These are phyloP conservation scores for Myotis vivesi DNA, from an alignment of 2,797 vertebrate genomes.

Conservation along the genomic window DNA sequence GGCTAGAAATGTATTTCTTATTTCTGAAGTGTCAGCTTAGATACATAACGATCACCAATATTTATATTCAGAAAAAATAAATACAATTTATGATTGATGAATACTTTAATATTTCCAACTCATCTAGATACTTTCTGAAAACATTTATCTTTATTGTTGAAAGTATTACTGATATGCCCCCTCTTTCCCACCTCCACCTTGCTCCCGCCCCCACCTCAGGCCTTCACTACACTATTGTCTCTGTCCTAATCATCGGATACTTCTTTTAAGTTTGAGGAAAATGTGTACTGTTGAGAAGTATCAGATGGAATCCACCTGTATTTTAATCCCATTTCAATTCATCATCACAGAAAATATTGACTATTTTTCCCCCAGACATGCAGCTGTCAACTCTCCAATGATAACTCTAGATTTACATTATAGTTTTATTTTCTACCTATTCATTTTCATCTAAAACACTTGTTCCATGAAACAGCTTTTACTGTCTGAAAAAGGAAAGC, in stretches of 20 bases:
- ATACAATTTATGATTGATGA: not conserved
- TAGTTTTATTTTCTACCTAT: conserved; percentile 72
- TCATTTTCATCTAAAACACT: conserved; percentile 74
- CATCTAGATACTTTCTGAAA: not conserved
- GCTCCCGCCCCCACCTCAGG: no score
- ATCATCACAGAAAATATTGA: conserved; percentile 66
- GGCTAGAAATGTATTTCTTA: not conserved
- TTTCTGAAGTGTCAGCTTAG: conserved; percentile 34
- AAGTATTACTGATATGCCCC: no score
- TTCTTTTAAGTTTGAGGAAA: conserved; percentile 30
- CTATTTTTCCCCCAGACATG: conserved; percentile 34
- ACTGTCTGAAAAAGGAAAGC: conserved; percentile 44
- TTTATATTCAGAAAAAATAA: not conserved
- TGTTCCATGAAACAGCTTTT: conserved; percentile 67
- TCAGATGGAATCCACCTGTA: conserved; percentile 55
- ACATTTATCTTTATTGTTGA: no score
- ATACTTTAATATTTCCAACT: not conserved
- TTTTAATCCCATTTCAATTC: conserved; percentile 59
- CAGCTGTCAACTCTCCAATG: conserved; percentile 67
- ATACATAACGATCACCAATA: not conserved
- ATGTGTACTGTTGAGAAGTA: conserved; percentile 22
- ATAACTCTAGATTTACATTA: conserved; percentile 59
- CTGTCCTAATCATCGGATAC: not conserved
- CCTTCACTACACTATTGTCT: no score
- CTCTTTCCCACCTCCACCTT: no score